Evolutionary conservation across 2,113 vertebrate species (phyloP).

Genomic region (Synodontis membranacea): DNA sequence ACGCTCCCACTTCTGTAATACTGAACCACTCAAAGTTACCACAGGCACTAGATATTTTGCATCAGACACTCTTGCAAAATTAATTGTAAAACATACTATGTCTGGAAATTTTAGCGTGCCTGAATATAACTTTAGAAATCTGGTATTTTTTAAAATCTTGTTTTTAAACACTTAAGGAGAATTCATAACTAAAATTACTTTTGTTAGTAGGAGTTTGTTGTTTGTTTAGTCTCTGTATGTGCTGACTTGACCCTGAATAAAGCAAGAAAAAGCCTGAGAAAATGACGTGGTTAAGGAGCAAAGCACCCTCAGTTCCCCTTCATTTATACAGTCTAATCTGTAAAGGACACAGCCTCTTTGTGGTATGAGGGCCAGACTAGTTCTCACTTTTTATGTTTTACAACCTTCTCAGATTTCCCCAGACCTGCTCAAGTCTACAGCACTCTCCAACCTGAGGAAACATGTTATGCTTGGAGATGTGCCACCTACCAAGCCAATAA

Average conservation of each 20-base stretch:
- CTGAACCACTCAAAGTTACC: not conserved
- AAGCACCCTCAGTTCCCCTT: slow-evolving; percentile 17
- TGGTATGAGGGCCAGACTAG: slow-evolving; percentile 43
- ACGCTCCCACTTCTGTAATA: not conserved
- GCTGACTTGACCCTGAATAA: not conserved
- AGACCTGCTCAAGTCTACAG: slow-evolving; percentile 32
- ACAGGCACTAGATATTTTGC: not conserved
- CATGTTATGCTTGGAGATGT: slow-evolving; percentile 57
- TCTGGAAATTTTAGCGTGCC: not conserved
- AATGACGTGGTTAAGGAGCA: slow-evolving; percentile 12
- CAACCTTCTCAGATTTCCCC: slow-evolving; percentile 51
- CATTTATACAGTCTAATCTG: slow-evolving; percentile 44
- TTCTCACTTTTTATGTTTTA: slow-evolving; percentile 57
- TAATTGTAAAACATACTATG: not conserved
- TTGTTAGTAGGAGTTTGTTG: not conserved
- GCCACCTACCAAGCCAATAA: slow-evolving; percentile 54
- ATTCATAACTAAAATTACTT: not conserved
- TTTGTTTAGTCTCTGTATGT: not conserved
- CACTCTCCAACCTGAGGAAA: slow-evolving; percentile 46
- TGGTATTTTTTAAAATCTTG: not conserved
- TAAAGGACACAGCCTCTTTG: slow-evolving; percentile 54
- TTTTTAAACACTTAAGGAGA: not conserved
- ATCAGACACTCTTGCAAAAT: not conserved
- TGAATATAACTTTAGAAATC: not conserved
- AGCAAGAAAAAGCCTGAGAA: slow-evolving; percentile 23